Conservation (phyloP, 2,888 invertebrate species). For the Glomeris marginata region DNA sequence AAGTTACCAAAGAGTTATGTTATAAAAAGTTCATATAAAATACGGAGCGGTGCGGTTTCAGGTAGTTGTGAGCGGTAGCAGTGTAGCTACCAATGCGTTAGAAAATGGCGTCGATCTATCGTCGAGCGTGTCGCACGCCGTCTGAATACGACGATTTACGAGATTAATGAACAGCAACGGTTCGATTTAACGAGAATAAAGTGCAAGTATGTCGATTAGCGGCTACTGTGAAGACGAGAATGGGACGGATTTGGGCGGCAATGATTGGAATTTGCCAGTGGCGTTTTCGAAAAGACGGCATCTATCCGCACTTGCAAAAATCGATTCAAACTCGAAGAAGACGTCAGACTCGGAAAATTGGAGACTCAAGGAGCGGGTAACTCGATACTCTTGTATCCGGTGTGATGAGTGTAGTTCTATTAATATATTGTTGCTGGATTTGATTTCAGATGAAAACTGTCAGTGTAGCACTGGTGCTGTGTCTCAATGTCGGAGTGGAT, state of each 20-base stretch:
- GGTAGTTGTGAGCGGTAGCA: too few species aligned
- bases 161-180: too few species aligned
- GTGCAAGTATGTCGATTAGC: too few species aligned
- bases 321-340: background rate
- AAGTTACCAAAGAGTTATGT: too few species aligned
- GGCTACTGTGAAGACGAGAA: constrained; percentile 3
- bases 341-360: constrained; percentile 48
- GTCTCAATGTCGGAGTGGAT: constrained; percentile 98
- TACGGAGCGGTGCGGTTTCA: too few species aligned
- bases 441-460: constrained; percentile 87
- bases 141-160: too few species aligned
- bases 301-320: constrained; percentile 10
- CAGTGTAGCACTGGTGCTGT: constrained; percentile 91
- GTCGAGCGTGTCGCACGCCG: too few species aligned
- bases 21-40: too few species aligned
- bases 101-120: too few species aligned
- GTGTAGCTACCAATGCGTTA: too few species aligned
- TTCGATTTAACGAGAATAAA: too few species aligned
- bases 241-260: constrained; percentile 5
- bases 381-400: constrained; percentile 19
- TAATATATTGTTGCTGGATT: constrained; percentile 1
- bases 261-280: constrained; percentile 34
- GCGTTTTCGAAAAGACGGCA: constrained; percentile 60
- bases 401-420: constrained; percentile 9
- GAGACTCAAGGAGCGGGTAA: constrained; percentile 82